Conservation (phyloP, 2,113 vertebrate genomes). For the Eudyptes chrysolophus region DNA sequence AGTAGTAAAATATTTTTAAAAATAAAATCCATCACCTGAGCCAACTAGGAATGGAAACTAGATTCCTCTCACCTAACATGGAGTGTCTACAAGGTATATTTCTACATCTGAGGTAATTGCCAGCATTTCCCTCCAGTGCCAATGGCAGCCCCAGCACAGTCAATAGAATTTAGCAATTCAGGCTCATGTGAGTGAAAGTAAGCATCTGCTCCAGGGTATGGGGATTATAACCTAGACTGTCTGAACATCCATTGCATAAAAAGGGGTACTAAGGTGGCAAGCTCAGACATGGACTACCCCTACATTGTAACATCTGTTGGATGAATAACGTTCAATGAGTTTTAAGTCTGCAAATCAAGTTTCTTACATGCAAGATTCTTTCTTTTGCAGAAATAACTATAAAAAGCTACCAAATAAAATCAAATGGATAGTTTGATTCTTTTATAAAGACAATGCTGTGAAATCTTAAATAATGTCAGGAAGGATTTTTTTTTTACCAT, state of each 20-base stretch:
- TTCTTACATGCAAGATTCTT: neutral
- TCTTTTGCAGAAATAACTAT: neutral
- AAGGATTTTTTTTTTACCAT: neutral
- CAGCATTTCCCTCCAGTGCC: neutral
- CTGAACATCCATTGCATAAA: neutral
- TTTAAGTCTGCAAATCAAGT: neutral
- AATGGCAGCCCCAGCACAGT: neutral
- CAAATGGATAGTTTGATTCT: neutral
- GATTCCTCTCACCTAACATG: neutral
- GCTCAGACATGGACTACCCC: neutral
- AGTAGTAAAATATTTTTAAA: neutral
- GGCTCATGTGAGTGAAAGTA: neutral
- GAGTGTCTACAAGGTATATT: neutral
- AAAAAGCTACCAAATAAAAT: neutral
- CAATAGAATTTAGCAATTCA: neutral
- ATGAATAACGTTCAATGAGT: neutral
- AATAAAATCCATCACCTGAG: neutral
- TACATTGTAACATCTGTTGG: neutral
- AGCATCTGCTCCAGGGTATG: neutral
- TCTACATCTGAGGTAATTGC: neutral
- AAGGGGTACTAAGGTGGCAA: neutral
- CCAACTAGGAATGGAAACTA: neutral
- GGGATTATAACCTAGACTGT: neutral
- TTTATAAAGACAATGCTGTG: neutral
- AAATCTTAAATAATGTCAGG: neutral